Evolutionary conservation across 1,140 invertebrate species (phyloP).

Genomic region (Phenacoccus solenopsis): DNA sequence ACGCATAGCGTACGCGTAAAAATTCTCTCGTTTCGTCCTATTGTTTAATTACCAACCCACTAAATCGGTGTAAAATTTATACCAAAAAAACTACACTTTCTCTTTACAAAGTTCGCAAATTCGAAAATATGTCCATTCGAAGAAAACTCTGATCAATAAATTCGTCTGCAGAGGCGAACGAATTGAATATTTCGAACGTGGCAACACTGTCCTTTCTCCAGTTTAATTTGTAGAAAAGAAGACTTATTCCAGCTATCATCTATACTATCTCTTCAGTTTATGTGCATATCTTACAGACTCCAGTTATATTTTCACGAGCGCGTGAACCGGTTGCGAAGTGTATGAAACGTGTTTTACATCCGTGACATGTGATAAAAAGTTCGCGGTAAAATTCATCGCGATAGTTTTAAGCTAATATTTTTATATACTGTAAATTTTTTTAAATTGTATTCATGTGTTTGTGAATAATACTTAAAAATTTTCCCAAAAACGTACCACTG

Average conservation of each 20-base stretch:
- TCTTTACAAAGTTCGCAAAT: too few relatives aligned
- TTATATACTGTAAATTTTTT: too few relatives aligned
- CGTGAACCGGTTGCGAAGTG: neutral
- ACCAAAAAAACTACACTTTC: too few relatives aligned
- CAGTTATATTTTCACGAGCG: neutral
- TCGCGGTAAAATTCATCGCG: neutral
- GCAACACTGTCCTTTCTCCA: neutral
- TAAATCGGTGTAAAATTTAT: too few relatives aligned
- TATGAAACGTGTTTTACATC: neutral
- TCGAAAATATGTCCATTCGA: too few relatives aligned
- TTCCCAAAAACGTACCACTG: neutral
- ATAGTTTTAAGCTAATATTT: neutral
- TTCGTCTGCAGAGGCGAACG: neutral
- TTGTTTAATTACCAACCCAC: too few relatives aligned
- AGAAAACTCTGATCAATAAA: too few relatives aligned
- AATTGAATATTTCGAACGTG: neutral
- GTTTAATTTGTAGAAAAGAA: conserved; percentile 3
- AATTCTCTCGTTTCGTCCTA: too few relatives aligned
- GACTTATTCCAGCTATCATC: conserved; percentile 1
- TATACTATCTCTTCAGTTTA: neutral
- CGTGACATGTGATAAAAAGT: neutral
- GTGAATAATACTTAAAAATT: neutral
- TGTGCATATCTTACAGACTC: neutral
- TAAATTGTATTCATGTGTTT: neutral
- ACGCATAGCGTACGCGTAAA: too few relatives aligned